Base-by-base conservation (phyloP, 2,113 vertebrate genomes). In the Megaleporinus macrocephalus region DNA sequence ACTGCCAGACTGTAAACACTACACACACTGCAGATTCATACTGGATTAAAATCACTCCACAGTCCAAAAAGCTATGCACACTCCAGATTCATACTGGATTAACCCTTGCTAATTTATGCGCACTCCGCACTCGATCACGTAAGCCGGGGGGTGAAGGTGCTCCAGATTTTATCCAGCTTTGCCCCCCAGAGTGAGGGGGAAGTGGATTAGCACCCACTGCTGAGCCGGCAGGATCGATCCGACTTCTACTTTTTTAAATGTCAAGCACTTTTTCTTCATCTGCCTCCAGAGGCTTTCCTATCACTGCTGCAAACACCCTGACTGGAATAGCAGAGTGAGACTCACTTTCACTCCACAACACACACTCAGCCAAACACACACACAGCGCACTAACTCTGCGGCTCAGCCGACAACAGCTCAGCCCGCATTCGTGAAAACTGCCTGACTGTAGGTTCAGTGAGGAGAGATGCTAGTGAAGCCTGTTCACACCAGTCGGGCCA, bases 311-410 rank as follows among this genome's bases (percentile, higher is more conserved):
- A 16, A 51, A 51, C n/a, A 51, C 49, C 49, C 3, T 51, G 49
- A 51, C 49, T 51, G 14, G 15, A 51, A 51, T 51, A 51, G 65
- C 41, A 49, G 15, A 61, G 57, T 12, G n/a, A 22, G 5, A 18
- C 20, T 22, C 16, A 20, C 20, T 22, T 20, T 55, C 53, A 4
- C 4, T 6, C 24, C 1, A 24, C 44, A 14, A 61, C 53, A 62
- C 53, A 26, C 53, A 44, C 29, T 62, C 30, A 30, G 27, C 62
- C 75, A 44, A 30, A 22, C 51, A 78, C 49, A 78, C 63, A 36
- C 33, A 30, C 51, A 18, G 18, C 9, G 10, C 41, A 10, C 33
- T 36, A 9, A 44, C 1, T 44, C 41, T 44, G 41, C 41, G 10
- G 41, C 41, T 44, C 41, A 51, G 15, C 16, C 3, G 20, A 55